Evolutionary conservation across 2,113 vertebrate species (phyloP).

Genomic region (Lasiurus borealis): DNA sequence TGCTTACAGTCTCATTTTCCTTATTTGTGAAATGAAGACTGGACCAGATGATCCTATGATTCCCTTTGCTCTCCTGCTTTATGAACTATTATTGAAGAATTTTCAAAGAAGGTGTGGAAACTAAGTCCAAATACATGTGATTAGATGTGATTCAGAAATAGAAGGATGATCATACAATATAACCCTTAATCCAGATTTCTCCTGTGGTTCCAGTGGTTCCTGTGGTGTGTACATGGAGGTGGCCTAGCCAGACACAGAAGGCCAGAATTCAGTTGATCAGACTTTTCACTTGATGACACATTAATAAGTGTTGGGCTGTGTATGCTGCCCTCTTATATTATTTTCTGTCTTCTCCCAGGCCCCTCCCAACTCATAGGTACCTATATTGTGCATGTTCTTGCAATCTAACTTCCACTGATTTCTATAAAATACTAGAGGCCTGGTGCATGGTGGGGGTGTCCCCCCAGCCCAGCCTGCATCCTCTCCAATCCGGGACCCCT

Average conservation of each 20-base stretch:
- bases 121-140: constrained; percentile 13
- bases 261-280: background rate
- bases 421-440: background rate
- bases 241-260: background rate
- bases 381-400: background rate
- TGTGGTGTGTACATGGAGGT: background rate
- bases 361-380: background rate
- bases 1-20: background rate
- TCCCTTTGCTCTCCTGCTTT: background rate
- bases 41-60: background rate
- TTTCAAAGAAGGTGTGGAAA: background rate
- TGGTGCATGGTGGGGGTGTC: too few species aligned
- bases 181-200: background rate
- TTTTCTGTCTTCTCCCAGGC: background rate
- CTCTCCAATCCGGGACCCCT: too few species aligned
- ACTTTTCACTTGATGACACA: background rate
- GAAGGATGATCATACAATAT: background rate
- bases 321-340: background rate
- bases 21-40: background rate
- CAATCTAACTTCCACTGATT: background rate
- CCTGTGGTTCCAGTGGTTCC: rapidly evolving
- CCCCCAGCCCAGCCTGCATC: too few species aligned
- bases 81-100: background rate
- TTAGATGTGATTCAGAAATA: constrained; percentile 2
- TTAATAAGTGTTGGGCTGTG: background rate